Base-by-base conservation (phyloP, 2,888 invertebrate genomes). In the Abscondita cerata region DNA sequence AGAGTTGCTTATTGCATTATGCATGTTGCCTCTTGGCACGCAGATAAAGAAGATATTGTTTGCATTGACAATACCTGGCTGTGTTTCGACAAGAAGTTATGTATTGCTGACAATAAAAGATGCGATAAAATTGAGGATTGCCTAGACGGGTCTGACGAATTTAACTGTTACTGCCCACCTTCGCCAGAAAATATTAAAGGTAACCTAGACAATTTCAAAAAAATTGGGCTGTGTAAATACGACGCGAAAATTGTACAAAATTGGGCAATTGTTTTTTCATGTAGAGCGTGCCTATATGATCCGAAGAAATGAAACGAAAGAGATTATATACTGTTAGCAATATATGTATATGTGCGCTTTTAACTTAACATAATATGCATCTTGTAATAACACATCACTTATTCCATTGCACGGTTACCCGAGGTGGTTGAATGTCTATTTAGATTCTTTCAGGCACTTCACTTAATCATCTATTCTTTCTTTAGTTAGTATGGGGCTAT, bases 111-210 rank as follows among this genome's bases (percentile, higher is more conserved):
- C 58, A 68, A 76, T 74, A 81, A 81, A 73, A 77, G 79, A 68
- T 86, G 87, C 76, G 83, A 88, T 77, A 82, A 83, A 66, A 76
- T 76, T 65, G 74, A 77, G 63, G 85, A 88, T 75, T 88, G 87
- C 76, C 18, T 11, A 44, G 44, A 44, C 18, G 20, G 44, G 18
- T 44, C 44, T 44, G 44, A 44, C 44, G 44, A 44, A 44, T 18
- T 18, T 44, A 44, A 44, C 18, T 44, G 44, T 18, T 44, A 44
- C 31, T 33, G 33, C 12, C 48, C 41, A 9, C 31, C 48, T 2
- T 1, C 48, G 6, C 48, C 48, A 11, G 25, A 33, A 33, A 11
- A 13, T 44, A 18, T 18, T 40, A 54, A 63, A 71, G 72, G 71
- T 72, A 72, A 58, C 57, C 46, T 62, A 50, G 48, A 52, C 57